Base-by-base conservation (phyloP, 2,888 invertebrate species). In the Syrphus vitripennis region DNA sequence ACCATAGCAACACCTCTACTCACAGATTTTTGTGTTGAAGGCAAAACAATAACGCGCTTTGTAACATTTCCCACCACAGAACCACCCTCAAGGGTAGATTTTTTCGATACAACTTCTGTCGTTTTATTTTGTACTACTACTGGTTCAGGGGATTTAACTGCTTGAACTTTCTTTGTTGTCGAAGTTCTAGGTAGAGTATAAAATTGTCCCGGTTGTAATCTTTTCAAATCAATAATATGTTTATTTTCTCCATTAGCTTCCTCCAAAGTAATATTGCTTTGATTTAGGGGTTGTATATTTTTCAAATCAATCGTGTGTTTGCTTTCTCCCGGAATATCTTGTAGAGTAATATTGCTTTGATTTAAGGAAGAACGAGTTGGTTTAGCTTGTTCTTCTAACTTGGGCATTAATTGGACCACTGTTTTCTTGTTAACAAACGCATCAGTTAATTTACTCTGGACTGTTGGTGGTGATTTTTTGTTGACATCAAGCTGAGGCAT, bases 381-480 rank as follows among this genome's bases (percentile, higher is more conserved):
- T n/a, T 59, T 77, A 4, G 71, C 4, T 19, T 14, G 75, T 5
- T 70, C 74, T 6, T 86, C 76, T 7, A 83, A 34, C 10, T 65
- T 21, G 1, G 79, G 80, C 72, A 84, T 81, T 7, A 16, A 21
- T 19, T 71, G 77, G 4, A 77, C 67, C 6, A 78, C 1, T 0
- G 81, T 81, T 50, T 75, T 75, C 31, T 81, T 87, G 31, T 81
- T 77, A 9, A n/a, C n/a, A n/a, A 89, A 86, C 67, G 88, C 88
- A 48, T 89, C 89, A 5, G 89, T 89, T 29, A 89, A 89, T 83
- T 89, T 89, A 3, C 88, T 88, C 70, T 90, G 89, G 40, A 83
- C 55, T 4, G 71, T 1, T 14, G 34, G 10, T 21, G 37, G 1
- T n/a, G 21, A 10, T 55, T 40, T 37, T 16, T 61, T 77, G 14